phyloP scores from a whole-genome alignment of 2,113 vertebrate genomes.

The Pavo muticus region DNA sequence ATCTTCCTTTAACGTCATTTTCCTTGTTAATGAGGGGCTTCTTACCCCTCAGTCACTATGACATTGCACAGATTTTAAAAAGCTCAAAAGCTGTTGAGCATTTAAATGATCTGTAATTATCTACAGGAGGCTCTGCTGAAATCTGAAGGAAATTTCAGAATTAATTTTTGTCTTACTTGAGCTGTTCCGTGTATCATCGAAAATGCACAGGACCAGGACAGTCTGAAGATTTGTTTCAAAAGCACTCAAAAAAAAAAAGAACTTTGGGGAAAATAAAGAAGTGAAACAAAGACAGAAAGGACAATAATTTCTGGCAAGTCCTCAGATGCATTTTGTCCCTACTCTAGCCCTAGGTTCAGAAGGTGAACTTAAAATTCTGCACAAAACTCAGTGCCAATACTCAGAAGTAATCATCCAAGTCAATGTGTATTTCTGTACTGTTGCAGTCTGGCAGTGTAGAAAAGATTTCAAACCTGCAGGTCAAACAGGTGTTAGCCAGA shows the following conservation, averaged over 20 bases:
- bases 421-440: not conserved
- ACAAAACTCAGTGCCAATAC: not conserved
- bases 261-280: not conserved
- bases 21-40: not conserved
- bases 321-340: not conserved
- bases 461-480: constrained; percentile 11
- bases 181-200: not conserved
- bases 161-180: not conserved
- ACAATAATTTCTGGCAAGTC: constrained; percentile 17
- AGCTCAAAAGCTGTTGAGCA: not conserved
- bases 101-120: not conserved
- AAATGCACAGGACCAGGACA: not conserved
- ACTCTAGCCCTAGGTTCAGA: not conserved
- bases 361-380: constrained; percentile 32
- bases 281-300: not conserved
- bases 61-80: not conserved
- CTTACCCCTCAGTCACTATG: not conserved
- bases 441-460: not conserved
- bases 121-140: not conserved
- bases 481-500: constrained; percentile 30
- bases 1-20: not conserved
- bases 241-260: not conserved
- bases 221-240: not conserved
- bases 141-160: not conserved
- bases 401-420: not conserved